Base-by-base conservation (phyloP, 2,888 invertebrate species). In the Pseudolycoriella hygida region DNA sequence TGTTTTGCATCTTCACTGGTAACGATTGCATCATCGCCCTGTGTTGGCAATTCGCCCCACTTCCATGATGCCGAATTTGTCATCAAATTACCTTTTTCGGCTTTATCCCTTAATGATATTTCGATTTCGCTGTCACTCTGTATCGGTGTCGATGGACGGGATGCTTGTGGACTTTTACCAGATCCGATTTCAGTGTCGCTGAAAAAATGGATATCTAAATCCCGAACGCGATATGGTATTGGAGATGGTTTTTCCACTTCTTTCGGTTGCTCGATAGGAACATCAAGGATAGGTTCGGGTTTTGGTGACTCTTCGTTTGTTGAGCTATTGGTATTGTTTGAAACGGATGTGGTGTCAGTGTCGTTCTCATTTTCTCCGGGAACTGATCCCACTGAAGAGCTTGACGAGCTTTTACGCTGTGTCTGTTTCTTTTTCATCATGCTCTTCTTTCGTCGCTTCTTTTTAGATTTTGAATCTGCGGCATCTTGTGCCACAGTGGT, bases 81-180 rank as follows among this genome's bases (percentile, higher is more conserved):
- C 12, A 30, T 48, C 11, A 46, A 54, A 25, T 53, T 55, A 43
- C 46, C 54, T 17, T 56, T 59, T 31, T 46, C 44, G 12, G 55
- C 60, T 49, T 77, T 62, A 31, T 60, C 62, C 18, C 66, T 58
- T 57, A 61, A 55, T 1, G 66, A 62, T 49, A 74, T 75, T 64
- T 94, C 94, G 57, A 89, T 81, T 61, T 96, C 96, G 0, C 93
- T 90, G 64, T 96, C 96, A 38, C 93, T 93, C 62, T 90, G 90
- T 49, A 86, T 77, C 6, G 92, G 90, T 12, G 88, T 83, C 50
- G 79, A 77, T 34, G 83, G 77, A 48, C 89, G 74, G 31, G 82
- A 81, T 49, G 72, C 68, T 31, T 58, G 60, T 45, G 53, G 52
- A 47, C 59, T 57, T 31, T 54, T 61, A 15, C 71, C 65, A 2